Base-by-base conservation (phyloP, 2,888 invertebrate genomes). In the Apotomis turbidana region DNA sequence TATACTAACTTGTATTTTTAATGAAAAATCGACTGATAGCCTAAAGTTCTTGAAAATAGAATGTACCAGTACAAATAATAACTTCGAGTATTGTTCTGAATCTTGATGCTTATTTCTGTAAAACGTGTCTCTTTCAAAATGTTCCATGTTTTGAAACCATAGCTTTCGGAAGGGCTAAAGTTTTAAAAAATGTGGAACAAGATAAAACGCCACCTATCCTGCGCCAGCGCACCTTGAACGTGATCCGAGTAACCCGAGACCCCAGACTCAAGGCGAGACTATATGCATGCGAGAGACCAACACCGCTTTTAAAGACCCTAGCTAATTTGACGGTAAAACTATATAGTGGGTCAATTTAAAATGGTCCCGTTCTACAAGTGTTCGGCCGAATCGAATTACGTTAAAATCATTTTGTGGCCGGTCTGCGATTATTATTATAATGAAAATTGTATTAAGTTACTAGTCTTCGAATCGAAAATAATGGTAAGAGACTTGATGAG, bases 231-330 rank as follows among this genome's bases (percentile, higher is more conserved):
- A 87, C 93, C 93, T 93, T 92, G 93, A 93, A 93, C 90, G 90
- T 91, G 93, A 92, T 91, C 90, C 82, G 87, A 88, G 93, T 90
- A 92, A 93, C 87, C 83, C 83, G 91, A 93, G 89, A 83, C 88
- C 88, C 85, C 81, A 85, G 85, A 85, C 86, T 90, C 92, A 92
- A 93, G 92, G 93, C 90, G 76, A 90, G 83, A 84, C 82, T 85
- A 82, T 85, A 85, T 84, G 86, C 85, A 86, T 87, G 85, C 85
- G 82, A 83, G 80, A 82, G 81, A 78, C 77, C 76, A 79, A 79
- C 78, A 82, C 90, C 90, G 90, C 76, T 85, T 78, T 80, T 67
- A 55, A 75, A 85, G 90, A 87, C 77, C 91, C 81, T 79, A 76
- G 81, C 77, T 76, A 83, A 85, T 83, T 82, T 38, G 52, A 46